Evolutionary conservation across 1,140 invertebrate species (phyloP), one percentile per base, ranked within the genome.

Genomic region (Dolichoris vasculosae): DNA sequence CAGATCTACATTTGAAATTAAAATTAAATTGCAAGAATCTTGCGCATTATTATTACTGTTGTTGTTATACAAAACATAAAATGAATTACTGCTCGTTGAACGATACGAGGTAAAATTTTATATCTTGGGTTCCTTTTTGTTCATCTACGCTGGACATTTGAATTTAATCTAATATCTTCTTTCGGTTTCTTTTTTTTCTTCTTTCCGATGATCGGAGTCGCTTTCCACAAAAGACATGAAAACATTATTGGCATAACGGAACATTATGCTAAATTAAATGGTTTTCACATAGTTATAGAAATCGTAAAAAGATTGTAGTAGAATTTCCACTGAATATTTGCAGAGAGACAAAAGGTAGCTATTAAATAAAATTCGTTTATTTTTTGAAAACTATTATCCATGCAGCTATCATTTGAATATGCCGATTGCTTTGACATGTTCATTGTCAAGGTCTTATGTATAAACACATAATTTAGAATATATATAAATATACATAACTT

Each of bases 11-110:
- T 85, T 77, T 82, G 79, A 82, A 79, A 79, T 79, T 79, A 32
- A 79, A 79, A 79, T 79, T 79, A 23, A 51, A 77, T 77, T 46
- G 46, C 43, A 30, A 48, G 75, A 32, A 51, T 77, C 75, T 77
- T 46, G 75, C 30, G 43, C n/a, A 77, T 51, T 77, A 51, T 51
- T 51, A 35, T 78, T 38, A 63, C n/a, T 78, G 76, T 23, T 23
- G 48, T 78, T 78, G 30, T 78, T 78, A 78, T 63, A 51, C 20
- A 78, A 59, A 77, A 15, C 32, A 30, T 32, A 30, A 46, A 48
- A 35, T 77, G 30, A 77, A 77, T 55, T 30, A 23, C 0, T 26
- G 17, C n/a, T 15, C 2, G 48, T 20, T 55, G 4, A 26, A 73
- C 20, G 15, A 43, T 43, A 4, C 55, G 55, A 43, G 35, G 20